A percentile compares a stretch with the other conserved stretches of the same genome.
These are phyloP conservation scores for Erannis defoliaria DNA, from an alignment of 2,888 invertebrate species.

Conservation along the genomic window DNA sequence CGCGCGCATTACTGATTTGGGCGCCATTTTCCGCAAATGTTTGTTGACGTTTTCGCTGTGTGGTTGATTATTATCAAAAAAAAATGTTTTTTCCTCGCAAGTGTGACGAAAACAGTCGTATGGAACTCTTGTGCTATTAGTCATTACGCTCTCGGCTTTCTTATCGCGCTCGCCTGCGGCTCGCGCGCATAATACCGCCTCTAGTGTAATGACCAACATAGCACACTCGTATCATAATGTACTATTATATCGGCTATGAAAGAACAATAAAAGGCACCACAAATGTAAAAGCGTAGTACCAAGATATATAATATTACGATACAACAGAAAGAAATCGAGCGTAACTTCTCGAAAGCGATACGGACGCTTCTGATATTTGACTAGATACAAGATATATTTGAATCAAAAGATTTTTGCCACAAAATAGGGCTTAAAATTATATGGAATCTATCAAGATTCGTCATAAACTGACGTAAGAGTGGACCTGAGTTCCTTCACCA, in stretches of 20 bases:
- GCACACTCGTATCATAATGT: too few species aligned
- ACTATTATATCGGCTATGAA: constrained; percentile 5
- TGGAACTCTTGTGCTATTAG: too few species aligned
- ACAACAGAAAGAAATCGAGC: constrained; percentile 20
- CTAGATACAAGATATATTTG: constrained; percentile 4
- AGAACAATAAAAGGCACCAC: constrained; percentile 10
- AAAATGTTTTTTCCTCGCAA: too few species aligned
- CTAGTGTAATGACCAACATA: too few species aligned
- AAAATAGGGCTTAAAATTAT: constrained; percentile 8
- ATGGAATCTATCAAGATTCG: background rate
- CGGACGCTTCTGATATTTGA: constrained; percentile 1
- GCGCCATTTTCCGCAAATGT: too few species aligned
- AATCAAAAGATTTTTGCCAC: background rate
- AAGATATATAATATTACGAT: constrained; percentile 4
- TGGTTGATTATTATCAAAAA: too few species aligned
- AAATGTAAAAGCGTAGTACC: constrained; percentile 4
- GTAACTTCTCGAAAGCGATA: constrained; percentile 14
- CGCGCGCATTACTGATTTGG: too few species aligned
- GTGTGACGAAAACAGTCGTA: too few species aligned
- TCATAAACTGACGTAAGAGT: background rate
- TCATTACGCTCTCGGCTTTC: too few species aligned
- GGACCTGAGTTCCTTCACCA: constrained; percentile 2
- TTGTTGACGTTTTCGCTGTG: too few species aligned
- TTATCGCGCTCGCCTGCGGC: too few species aligned
- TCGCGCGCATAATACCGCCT: too few species aligned